Evolutionary conservation across 2,113 vertebrate genomes (phyloP).

Genomic region (Takifugu bimaculatus): DNA sequence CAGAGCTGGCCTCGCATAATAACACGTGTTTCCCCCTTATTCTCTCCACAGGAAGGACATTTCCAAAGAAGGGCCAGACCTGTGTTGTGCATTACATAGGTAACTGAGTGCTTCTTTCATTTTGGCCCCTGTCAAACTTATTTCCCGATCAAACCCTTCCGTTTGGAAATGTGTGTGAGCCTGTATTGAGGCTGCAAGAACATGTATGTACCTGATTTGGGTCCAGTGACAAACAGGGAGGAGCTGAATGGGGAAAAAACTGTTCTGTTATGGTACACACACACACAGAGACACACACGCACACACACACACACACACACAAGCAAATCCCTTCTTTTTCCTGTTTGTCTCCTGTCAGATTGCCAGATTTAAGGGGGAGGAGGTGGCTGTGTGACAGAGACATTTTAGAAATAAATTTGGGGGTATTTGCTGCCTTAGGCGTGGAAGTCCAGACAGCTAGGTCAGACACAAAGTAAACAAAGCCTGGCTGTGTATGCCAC

Average conservation of each 20-base stretch:
- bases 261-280: not conserved
- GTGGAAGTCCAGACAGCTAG: conserved; percentile 57
- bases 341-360: conserved; percentile 38
- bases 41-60: conserved; percentile 86
- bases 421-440: conserved; percentile 43
- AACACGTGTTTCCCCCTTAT: conserved; percentile 29
- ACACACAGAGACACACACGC: not conserved
- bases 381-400: conserved; percentile 14
- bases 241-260: not conserved
- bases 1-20: not conserved
- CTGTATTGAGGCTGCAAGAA: not conserved
- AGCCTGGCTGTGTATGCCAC: conserved; percentile 49
- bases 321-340: conserved; percentile 6
- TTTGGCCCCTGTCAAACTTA: not conserved
- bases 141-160: conserved; percentile 26
- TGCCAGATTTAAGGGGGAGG: conserved; percentile 18
- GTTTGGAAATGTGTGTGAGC: not conserved
- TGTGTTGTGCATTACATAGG: conserved; percentile 98
- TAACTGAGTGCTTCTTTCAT: conserved; percentile 57
- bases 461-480: conserved; percentile 75
- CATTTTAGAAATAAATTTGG: conserved; percentile 49
- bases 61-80: conserved; percentile 97
- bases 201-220: conserved; percentile 19
- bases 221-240: not conserved
- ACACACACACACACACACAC: no score